Conservation (phyloP, 2,113 vertebrate genomes). For the Tragulus kanchil region DNA sequence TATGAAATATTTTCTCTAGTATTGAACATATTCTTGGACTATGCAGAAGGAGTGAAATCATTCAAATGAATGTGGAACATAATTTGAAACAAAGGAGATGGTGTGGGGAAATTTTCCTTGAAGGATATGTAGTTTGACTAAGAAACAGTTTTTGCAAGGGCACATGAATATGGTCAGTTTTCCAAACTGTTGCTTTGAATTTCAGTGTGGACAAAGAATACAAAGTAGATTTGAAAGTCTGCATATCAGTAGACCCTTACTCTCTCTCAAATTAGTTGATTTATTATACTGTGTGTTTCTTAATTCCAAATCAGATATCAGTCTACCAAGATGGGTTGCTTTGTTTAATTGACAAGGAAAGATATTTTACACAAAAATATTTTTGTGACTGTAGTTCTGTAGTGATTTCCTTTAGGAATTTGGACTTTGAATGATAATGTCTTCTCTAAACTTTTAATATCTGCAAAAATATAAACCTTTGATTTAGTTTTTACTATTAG, state of each 20-base stretch:
- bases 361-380: slow-evolving; percentile 14
- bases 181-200: background rate
- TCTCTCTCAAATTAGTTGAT: slow-evolving; percentile 12
- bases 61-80: background rate
- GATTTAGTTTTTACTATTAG: background rate
- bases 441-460: slow-evolving; percentile 34
- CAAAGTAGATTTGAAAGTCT: slow-evolving; percentile 29
- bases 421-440: slow-evolving; percentile 35
- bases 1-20: background rate
- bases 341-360: slow-evolving; percentile 56
- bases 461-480: slow-evolving; percentile 20
- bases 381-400: slow-evolving; percentile 18
- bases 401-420: slow-evolving; percentile 49
- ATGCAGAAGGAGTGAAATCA: background rate
- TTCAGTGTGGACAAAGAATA: background rate
- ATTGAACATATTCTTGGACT: slow-evolving; percentile 23
- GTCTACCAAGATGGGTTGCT: slow-evolving; percentile 7
- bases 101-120: background rate
- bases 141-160: slow-evolving; percentile 33
- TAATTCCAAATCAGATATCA: slow-evolving; percentile 27
- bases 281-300: slow-evolving; percentile 35
- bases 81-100: slow-evolving; percentile 14
- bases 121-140: background rate
- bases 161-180: background rate
- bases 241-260: background rate